Percentiles rank a stretch among this genome's conserved stretches.
These are phyloP conservation scores for Botia almorhae DNA, from an alignment of 2,797 vertebrate species.

Conservation along the genomic window DNA sequence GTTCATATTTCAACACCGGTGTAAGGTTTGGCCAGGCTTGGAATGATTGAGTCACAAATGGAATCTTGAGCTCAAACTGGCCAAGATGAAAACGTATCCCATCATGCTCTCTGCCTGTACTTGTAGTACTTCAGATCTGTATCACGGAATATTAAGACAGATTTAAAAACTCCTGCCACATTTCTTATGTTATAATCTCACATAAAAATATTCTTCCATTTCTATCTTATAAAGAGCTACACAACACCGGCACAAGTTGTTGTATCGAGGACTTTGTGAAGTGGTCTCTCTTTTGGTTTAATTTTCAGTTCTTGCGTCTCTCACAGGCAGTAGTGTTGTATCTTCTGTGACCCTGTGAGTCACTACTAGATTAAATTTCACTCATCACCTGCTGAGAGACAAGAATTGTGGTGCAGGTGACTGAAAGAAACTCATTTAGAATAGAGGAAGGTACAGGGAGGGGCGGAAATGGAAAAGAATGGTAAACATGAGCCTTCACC, in stretches of 20 bases:
- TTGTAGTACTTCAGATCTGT: background rate
- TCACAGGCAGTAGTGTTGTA: constrained; percentile 9
- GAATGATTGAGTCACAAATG: background rate
- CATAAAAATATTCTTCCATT: background rate
- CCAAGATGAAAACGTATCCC: background rate
- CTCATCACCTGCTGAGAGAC: constrained; percentile 44
- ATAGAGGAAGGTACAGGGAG: constrained; percentile 19
- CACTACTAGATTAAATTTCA: constrained; percentile 25
- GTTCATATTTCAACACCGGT: constrained; percentile 27
- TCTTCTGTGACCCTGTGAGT: constrained; percentile 8
- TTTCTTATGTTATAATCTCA: too few species aligned
- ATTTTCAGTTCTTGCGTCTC: background rate
- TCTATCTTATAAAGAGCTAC: background rate
- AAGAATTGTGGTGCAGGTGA: constrained; percentile 44
- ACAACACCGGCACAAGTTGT: background rate
- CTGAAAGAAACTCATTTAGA: constrained; percentile 50
- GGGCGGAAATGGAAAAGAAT: constrained; percentile 10
- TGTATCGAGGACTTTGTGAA: background rate
- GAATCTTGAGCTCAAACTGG: background rate
- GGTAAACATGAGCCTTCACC: constrained; percentile 18
- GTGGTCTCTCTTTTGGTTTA: background rate
- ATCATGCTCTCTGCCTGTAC: background rate
- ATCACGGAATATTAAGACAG: background rate
- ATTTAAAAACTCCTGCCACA: too few species aligned
- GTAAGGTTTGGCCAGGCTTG: background rate